Evolutionary conservation across 2,113 vertebrate genomes (phyloP).

Genomic region (Corythornis vintsioides): DNA sequence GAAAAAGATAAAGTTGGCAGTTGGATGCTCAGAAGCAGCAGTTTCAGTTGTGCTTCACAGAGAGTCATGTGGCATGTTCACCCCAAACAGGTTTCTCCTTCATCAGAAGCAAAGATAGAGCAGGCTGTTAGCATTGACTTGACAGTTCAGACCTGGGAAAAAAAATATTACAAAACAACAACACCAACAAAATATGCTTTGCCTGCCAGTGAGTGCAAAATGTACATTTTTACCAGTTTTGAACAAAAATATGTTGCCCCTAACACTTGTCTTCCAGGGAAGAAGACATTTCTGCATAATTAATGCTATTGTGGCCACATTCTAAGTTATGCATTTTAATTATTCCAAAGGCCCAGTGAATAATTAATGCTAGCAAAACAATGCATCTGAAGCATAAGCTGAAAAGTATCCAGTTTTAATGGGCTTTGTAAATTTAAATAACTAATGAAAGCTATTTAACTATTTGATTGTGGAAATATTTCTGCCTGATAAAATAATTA

Average conservation of each 20-base stretch:
- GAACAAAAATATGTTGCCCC: neutral
- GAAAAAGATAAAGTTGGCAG: slow-evolving; percentile 40
- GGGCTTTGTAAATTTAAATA: slow-evolving; percentile 27
- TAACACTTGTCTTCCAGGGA: neutral
- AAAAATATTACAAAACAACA: neutral
- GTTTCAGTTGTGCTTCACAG: slow-evolving; percentile 24
- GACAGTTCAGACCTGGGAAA: neutral
- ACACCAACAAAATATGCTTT: neutral
- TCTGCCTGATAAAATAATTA: neutral
- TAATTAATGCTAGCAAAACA: slow-evolving; percentile 59
- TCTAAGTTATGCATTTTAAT: slow-evolving; percentile 64
- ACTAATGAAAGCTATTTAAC: slow-evolving; percentile 52
- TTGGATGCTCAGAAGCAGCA: slow-evolving; percentile 1
- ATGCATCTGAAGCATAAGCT: slow-evolving; percentile 31
- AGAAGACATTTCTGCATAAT: slow-evolving; percentile 32
- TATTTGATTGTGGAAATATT: slow-evolving; percentile 28
- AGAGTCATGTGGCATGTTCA: neutral
- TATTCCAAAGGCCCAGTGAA: slow-evolving; percentile 35
- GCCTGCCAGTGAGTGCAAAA: neutral
- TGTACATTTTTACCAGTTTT: slow-evolving; percentile 19
- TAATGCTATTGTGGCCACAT: slow-evolving; percentile 29
- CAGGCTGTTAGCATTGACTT: slow-evolving; percentile 46
- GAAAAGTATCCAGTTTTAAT: slow-evolving; percentile 49
- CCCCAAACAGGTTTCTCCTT: neutral
- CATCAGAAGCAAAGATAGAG: slow-evolving; percentile 16